These are phyloP conservation scores for Alosa alosa DNA, from an alignment of 2,113 vertebrate genomes.

Conservation along the genomic window DNA sequence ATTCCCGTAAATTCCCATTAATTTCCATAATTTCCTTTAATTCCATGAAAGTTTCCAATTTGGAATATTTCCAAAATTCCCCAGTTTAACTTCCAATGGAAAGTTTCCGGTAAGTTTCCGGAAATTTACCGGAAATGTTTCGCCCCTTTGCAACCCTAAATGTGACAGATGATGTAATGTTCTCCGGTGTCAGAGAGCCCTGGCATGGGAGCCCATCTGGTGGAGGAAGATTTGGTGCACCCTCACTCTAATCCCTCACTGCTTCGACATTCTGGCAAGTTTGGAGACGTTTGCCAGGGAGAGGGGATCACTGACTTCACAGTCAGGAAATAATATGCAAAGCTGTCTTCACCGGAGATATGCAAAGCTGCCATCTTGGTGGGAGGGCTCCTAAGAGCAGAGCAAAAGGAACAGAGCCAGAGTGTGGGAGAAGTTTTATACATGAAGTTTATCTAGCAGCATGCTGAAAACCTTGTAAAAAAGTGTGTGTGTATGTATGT, in stretches of 20 bases:
- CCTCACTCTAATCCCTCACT: background rate
- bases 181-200: background rate
- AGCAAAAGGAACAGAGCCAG: background rate
- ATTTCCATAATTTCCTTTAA: too few species aligned
- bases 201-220: background rate
- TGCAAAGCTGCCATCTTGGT: slow-evolving; percentile 6
- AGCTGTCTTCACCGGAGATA: background rate
- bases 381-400: background rate
- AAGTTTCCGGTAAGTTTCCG: too few species aligned
- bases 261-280: background rate
- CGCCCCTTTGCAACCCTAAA: too few species aligned
- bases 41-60: too few species aligned
- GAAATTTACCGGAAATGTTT: too few species aligned
- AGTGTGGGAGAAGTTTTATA: background rate
- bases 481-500: background rate
- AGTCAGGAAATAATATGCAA: too few species aligned
- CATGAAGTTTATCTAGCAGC: background rate
- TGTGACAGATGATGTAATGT: background rate
- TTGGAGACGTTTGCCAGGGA: background rate
- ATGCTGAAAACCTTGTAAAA: background rate
- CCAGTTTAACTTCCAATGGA: too few species aligned
- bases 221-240: background rate
- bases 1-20: too few species aligned
- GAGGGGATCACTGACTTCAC: background rate
- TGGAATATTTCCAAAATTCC: too few species aligned